A percentile compares a stretch with the other conserved stretches of the same genome.
Evolutionary conservation across 92 coral and sea anemone genomes (phyloP).

Genomic region (Umimayanthus chanpuru): DNA sequence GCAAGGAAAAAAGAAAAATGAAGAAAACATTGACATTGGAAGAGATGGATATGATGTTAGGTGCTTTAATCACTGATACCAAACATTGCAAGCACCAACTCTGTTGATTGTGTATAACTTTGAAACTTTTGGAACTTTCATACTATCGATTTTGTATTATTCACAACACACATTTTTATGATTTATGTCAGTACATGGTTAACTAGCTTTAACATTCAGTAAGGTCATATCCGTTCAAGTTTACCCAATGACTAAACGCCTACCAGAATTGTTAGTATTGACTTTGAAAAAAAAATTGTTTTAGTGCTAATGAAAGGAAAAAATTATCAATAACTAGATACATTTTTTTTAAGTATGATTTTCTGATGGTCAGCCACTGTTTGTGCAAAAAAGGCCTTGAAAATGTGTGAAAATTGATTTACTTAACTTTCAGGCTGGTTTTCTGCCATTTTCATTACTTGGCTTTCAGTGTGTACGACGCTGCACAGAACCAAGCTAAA

Average conservation of each 20-base stretch:
- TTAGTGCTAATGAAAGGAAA: background rate
- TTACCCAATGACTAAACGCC: background rate
- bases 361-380: background rate
- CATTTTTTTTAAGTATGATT: too few species aligned
- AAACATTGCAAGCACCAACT: background rate
- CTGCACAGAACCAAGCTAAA: constrained; percentile 5
- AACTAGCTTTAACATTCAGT: background rate
- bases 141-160: background rate
- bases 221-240: background rate
- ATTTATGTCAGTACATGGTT: background rate
- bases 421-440: background rate
- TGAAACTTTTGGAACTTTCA: background rate
- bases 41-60: background rate
- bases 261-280: background rate
- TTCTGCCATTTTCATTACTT: background rate
- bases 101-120: constrained; percentile 1
- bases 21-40: background rate
- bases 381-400: background rate
- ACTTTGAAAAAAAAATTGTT: background rate
- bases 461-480: background rate
- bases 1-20: background rate
- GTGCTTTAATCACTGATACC: constrained; percentile 1
- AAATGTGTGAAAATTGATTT: background rate
- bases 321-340: background rate
- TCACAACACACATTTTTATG: background rate